Percentiles rank a stretch among this genome's conserved stretches.
Evolutionary conservation across 2,113 vertebrate species (phyloP).

Genomic region (Gallinago paraguaiae): DNA sequence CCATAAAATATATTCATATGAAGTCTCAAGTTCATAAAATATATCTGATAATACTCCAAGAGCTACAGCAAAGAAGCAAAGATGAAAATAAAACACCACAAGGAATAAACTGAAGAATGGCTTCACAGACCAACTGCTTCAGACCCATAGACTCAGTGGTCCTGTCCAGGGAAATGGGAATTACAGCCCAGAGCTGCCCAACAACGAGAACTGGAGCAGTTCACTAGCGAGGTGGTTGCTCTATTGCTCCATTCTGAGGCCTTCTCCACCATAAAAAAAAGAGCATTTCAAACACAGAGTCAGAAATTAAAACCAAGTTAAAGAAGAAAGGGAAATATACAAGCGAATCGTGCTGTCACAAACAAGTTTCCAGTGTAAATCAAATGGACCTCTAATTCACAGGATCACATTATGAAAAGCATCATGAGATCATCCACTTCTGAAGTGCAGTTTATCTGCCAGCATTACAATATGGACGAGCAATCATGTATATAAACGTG

Average conservation of each 20-base stretch:
- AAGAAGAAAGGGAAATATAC: background rate
- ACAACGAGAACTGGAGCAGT: background rate
- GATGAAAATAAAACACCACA: background rate
- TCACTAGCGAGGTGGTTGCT: background rate
- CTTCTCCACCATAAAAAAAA: background rate
- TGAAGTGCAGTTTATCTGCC: background rate
- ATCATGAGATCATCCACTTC: background rate
- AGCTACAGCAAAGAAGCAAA: background rate
- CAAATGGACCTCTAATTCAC: background rate
- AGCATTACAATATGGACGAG: background rate
- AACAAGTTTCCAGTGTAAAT: background rate
- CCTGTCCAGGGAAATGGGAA: background rate
- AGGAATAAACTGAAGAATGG: background rate
- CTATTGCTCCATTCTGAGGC: background rate
- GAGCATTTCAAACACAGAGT: background rate
- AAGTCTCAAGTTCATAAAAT: background rate
- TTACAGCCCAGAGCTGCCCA: background rate
- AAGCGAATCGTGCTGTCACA: background rate
- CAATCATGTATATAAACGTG: background rate
- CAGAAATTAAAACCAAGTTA: background rate
- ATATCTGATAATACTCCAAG: background rate
- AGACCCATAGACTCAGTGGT: background rate
- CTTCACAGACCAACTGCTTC: background rate
- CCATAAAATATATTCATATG: background rate
- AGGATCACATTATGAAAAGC: background rate